Evolutionary conservation across 2,888 invertebrate species (phyloP), one percentile per base, ranked within the genome.

Genomic region (Coelinius sp.): DNA sequence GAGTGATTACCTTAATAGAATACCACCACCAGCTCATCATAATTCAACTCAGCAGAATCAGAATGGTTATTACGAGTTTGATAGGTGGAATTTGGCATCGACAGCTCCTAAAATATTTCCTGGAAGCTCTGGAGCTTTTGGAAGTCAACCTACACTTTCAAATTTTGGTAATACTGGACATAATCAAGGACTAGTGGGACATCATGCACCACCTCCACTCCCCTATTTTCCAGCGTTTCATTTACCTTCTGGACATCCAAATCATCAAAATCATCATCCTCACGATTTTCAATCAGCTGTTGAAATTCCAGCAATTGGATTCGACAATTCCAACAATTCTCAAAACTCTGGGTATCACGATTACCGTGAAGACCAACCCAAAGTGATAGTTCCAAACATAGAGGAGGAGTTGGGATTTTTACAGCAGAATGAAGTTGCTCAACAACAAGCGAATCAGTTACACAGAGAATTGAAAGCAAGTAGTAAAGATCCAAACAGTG

Each of bases 321-420:
- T 67, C 64, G 80, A 77, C 22, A 79, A 76, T 67, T 73, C 73
- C 2, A 62, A 64, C 35, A 69, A 73, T 22, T 44, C 52, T 59
- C 71, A 73, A 27, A 73, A 52, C 49, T 71, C 76, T 0, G 75
- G 76, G 10, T 71, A 71, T 31, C 74, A 72, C 35, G 76, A 78
- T 27, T 69, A 88, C 80, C 85, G 91, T 88, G 92, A 91, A 79
- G 93, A 93, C 87, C 92, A 93, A 88, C 93, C 94, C 79, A 95
- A 95, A 90, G 95, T 95, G 82, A 94, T 95, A 83, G 95, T 95
- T 84, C 95, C 95, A 81, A 94, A 95, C 89, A 95, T 95, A 87
- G 95, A 95, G 88, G 95, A 95, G 89, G 95, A 95, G 89, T 90
- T 95, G 84, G 93, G 93, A 88, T 95, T 94, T 89, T 90, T 95